Evolutionary conservation across 2,797 vertebrate species (phyloP).

Genomic region (Morelia viridis): DNA sequence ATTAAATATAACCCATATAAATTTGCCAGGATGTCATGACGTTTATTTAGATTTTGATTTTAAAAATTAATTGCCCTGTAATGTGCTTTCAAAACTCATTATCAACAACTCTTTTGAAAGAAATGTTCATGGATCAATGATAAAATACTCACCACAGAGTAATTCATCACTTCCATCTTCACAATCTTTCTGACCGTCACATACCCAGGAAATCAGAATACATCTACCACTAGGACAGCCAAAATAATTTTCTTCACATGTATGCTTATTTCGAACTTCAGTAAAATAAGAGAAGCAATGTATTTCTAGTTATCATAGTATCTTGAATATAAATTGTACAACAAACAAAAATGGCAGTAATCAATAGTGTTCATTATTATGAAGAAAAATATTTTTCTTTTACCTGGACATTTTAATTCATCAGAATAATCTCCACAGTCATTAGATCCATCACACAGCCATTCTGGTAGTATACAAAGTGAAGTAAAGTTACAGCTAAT

Average conservation of each 20-base stretch:
- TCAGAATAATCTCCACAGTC: constrained; percentile 96
- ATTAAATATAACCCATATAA: neutral
- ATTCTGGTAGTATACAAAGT: constrained; percentile 88
- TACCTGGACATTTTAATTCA: constrained; percentile 89
- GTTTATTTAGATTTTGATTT: neutral
- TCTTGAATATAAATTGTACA: neutral
- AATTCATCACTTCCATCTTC: constrained; percentile 96
- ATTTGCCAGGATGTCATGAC: neutral
- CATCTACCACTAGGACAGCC: constrained; percentile 93
- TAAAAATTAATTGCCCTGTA: neutral
- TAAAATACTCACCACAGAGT: constrained; percentile 87
- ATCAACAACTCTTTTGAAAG: neutral
- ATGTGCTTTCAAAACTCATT: neutral
- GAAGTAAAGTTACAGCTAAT: constrained; percentile 94
- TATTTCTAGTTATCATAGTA: neutral
- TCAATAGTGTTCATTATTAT: neutral
- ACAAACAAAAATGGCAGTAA: neutral
- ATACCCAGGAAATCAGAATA: constrained; percentile 96
- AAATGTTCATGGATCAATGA: neutral
- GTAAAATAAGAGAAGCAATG: constrained; percentile 67
- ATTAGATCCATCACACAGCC: constrained; percentile 93
- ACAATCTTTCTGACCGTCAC: constrained; percentile 97
- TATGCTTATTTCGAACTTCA: constrained; percentile 82
- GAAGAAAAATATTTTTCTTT: constrained; percentile 39
- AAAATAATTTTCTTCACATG: constrained; percentile 90